Conservation (phyloP, 2,113 vertebrate species). For the Papio anubis region DNA sequence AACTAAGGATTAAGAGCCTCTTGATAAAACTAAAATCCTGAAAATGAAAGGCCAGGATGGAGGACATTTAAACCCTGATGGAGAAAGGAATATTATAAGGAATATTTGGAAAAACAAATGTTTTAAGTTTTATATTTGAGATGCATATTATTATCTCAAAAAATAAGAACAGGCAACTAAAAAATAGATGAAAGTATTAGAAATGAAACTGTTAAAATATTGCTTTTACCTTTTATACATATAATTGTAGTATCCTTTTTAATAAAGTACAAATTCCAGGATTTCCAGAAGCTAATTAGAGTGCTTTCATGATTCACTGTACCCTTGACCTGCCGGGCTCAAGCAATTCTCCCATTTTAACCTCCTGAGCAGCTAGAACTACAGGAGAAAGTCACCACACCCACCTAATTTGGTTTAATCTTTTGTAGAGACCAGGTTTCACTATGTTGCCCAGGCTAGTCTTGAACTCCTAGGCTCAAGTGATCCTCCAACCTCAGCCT, state of each 20-base stretch:
- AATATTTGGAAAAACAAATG: background rate
- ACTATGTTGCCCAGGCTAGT: too few relatives aligned
- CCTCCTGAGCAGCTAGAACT: too few relatives aligned
- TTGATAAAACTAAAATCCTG: background rate
- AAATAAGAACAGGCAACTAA: background rate
- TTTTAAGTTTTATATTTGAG: background rate
- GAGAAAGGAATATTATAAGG: background rate
- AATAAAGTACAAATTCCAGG: background rate
- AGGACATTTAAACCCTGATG: background rate
- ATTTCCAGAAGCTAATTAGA: background rate
- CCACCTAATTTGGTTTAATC: too few relatives aligned
- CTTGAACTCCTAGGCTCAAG: too few relatives aligned
- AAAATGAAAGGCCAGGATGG: background rate
- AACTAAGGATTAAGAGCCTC: background rate
- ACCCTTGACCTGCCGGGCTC: too few relatives aligned
- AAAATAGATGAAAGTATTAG: background rate
- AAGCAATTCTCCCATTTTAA: too few relatives aligned
- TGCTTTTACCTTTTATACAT: background rate
- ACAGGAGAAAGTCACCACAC: too few relatives aligned
- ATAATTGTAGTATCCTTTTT: background rate
- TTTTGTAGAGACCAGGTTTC: too few relatives aligned
- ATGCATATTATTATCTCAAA: background rate
- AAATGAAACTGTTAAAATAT: background rate
- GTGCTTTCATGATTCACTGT: background rate
- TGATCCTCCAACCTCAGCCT: too few relatives aligned